Conservation (phyloP, 2,888 invertebrate species). For the Amphipyra berbera region DNA sequence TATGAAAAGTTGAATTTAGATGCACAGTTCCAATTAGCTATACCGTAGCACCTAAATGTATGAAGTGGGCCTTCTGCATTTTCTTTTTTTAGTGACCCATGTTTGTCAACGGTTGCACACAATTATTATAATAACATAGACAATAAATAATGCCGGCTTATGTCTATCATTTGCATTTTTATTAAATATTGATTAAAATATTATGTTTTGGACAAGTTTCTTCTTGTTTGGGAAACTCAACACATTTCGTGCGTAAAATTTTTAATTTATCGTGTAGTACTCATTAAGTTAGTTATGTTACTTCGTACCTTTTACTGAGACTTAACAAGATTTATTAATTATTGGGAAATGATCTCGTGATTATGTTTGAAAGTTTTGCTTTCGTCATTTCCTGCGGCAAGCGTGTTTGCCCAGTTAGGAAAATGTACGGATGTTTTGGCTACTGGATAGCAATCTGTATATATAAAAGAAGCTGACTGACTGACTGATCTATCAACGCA, state of each 20-base stretch:
- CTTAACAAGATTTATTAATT: constrained; percentile 34
- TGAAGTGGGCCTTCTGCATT: constrained; percentile 23
- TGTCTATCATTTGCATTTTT: constrained; percentile 54
- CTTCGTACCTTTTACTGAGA: constrained; percentile 1
- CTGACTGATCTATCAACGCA: no score
- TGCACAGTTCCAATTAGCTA: no score
- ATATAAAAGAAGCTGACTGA: no score
- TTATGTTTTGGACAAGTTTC: constrained; percentile 44
- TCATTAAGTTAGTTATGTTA: constrained; percentile 23
- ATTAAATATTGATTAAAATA: constrained; percentile 57
- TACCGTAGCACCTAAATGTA: background rate
- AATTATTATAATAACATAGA: constrained; percentile 45
- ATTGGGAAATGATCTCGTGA: constrained; percentile 41
- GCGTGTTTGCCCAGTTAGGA: constrained; percentile 20
- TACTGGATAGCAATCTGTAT: no score
- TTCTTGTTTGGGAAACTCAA: constrained; percentile 37
- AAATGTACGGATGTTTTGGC: constrained; percentile 10
- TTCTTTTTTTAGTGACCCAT: background rate
- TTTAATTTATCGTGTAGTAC: constrained; percentile 47
- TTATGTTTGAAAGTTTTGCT: constrained; percentile 41
- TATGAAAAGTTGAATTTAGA: no score
- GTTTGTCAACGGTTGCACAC: constrained; percentile 58
- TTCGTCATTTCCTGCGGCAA: constrained; percentile 42
- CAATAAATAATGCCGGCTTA: constrained; percentile 51
- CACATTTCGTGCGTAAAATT: constrained; percentile 26